Conservation (phyloP, 2,113 vertebrate species). For the Halcyon malimbica region DNA sequence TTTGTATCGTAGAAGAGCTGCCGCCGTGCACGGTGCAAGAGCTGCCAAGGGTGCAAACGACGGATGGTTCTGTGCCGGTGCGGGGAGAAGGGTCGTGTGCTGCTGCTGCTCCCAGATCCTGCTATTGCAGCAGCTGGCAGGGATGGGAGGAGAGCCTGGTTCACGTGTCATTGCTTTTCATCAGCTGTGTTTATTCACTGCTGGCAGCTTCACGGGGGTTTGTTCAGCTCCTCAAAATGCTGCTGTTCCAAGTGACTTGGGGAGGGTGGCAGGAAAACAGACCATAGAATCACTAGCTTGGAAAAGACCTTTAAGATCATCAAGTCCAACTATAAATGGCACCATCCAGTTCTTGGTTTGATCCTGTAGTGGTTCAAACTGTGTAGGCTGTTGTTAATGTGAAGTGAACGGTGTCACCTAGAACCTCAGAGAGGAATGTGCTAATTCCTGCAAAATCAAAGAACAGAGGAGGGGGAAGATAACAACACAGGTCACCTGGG, state of each 20-base stretch:
- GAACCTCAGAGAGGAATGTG: neutral
- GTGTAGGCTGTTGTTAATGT: rapidly evolving
- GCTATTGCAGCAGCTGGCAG: neutral
- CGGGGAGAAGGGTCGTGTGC: neutral
- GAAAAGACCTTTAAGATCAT: neutral
- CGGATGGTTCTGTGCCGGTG: neutral
- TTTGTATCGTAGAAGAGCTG: neutral
- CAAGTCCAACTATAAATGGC: neutral
- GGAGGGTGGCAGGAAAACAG: neutral
- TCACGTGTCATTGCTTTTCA: rapidly evolving
- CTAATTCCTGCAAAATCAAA: neutral
- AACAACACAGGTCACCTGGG: neutral
- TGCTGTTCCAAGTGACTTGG: neutral
- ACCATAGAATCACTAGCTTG: neutral
- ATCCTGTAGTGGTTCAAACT: neutral
- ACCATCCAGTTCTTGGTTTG: neutral
- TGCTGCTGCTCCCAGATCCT: neutral
- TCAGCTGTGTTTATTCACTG: neutral
- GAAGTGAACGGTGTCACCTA: neutral
- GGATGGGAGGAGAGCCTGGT: neutral
- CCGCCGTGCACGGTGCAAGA: neutral
- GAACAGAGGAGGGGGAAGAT: neutral
- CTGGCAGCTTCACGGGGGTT: neutral
- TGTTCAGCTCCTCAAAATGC: neutral
- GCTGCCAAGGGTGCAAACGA: no score